Base-by-base conservation (phyloP, 2,888 invertebrate species). In the Apodemia zela region DNA sequence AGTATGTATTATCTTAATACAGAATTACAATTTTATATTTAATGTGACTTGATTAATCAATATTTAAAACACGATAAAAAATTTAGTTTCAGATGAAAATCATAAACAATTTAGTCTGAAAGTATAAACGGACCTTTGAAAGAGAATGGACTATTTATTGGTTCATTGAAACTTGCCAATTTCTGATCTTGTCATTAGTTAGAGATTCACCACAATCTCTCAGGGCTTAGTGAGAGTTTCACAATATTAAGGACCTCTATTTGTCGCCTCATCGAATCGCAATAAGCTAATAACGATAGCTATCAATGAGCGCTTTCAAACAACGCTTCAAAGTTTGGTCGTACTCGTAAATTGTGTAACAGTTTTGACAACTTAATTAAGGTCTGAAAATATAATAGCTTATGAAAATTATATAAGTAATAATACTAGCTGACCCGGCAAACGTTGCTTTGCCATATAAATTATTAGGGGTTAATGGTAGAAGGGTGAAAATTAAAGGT, bases 161-260 rank as follows among this genome's bases (percentile, higher is more conserved):
- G 76, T 78, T 80, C 76, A 71, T 72, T 73, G 73, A 70, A 81
- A 85, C 76, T 84, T 81, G 65, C 74, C 70, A 81, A 80, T 79
- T 84, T 78, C 77, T 78, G 79, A 85, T 84, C 81, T 78, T 73
- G 70, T 80, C 79, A 82, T 84, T 83, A 85, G 84, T 86, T 82
- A 76, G 71, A 80, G 78, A 79, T 78, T 75, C 76, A 66, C 78
- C 78, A 69, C 77, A 77, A 78, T 75, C 72, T 74, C 72, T 74
- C 69, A 69, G 72, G 66, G 68, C 69, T 67, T 60, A 25, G 54
- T 49, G 49, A 54, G 80, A 84, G 78, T 85, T 85, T 77, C 74
- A 72, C 72, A 81, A 82, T 81, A 84, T 83, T 82, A 77, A 78
- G 78, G 72, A 72, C 76, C 73, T 78, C 77, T 78, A 81, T 84